Conservation (phyloP, 2,797 vertebrate species). For the Halcyon smyrnensis region DNA sequence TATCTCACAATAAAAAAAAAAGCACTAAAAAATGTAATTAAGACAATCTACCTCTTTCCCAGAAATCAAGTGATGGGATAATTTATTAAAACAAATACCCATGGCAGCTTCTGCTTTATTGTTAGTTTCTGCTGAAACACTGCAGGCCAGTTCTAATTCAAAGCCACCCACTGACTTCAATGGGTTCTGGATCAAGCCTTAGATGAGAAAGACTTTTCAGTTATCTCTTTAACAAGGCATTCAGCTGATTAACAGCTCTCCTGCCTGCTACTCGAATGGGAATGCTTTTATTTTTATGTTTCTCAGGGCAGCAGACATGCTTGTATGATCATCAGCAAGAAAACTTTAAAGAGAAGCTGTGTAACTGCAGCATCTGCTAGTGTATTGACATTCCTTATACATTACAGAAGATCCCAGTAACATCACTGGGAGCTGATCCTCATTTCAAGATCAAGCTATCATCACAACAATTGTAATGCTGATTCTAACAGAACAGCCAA, state of each 20-base stretch:
- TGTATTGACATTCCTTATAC: background rate
- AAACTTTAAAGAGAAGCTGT: background rate
- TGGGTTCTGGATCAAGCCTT: background rate
- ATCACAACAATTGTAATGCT: background rate
- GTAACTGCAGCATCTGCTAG: background rate
- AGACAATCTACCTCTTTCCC: background rate
- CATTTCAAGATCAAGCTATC: background rate
- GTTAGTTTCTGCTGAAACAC: background rate
- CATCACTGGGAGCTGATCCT: background rate
- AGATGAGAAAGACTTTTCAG: background rate
- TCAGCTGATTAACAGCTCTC: background rate
- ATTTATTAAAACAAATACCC: background rate
- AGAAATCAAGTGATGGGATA: background rate
- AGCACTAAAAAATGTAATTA: background rate
- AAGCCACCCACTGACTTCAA: background rate
- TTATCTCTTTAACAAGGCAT: background rate
- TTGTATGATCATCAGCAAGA: background rate
- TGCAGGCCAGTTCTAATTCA: background rate
- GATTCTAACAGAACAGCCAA: background rate
- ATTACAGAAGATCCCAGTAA: background rate
- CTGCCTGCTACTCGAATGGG: background rate
- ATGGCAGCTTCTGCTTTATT: background rate
- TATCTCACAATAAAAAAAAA: background rate
- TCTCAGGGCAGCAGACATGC: background rate
- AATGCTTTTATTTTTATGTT: background rate